These are phyloP conservation scores for Synanthedon vespiformis DNA, from an alignment of 2,888 invertebrate genomes.

Conservation along the genomic window DNA sequence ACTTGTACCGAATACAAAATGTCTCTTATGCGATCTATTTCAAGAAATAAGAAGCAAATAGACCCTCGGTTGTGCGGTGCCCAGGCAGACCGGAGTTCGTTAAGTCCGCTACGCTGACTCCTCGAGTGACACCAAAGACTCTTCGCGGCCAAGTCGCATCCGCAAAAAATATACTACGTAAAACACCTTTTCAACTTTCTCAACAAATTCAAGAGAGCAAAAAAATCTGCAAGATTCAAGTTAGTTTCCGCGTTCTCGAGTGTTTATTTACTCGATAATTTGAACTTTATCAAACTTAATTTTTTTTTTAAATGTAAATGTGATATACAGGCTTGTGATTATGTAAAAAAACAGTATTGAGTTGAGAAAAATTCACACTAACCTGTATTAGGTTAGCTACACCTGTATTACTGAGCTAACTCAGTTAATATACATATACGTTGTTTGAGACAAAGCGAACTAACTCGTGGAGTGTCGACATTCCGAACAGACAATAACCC, in stretches of 20 bases:
- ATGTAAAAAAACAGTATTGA: no score
- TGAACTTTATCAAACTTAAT: no score
- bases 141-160: constrained; percentile 48
- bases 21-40: not conserved
- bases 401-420: no score
- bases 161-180: constrained; percentile 49
- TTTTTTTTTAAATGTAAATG: no score
- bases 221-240: constrained; percentile 1
- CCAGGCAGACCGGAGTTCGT: constrained; percentile 33
- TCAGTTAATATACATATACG: no score
- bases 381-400: no score
- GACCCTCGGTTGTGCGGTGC: not conserved
- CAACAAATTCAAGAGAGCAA: constrained; percentile 12
- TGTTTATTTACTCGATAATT: not conserved
- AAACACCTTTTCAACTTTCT: constrained; percentile 50
- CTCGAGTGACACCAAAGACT: constrained; percentile 56
- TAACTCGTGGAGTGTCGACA: no score
- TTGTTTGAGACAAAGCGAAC: no score
- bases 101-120: constrained; percentile 52
- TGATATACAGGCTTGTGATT: no score
- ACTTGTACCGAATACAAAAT: no score
- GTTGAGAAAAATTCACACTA: no score
- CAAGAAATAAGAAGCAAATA: not conserved
- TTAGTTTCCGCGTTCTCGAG: constrained; percentile 3
- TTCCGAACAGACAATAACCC: no score